A percentile compares a stretch with the other conserved stretches of the same genome.
These are phyloP conservation scores for Piprites chloris DNA, from an alignment of 2,113 vertebrate genomes.

Conservation along the genomic window DNA sequence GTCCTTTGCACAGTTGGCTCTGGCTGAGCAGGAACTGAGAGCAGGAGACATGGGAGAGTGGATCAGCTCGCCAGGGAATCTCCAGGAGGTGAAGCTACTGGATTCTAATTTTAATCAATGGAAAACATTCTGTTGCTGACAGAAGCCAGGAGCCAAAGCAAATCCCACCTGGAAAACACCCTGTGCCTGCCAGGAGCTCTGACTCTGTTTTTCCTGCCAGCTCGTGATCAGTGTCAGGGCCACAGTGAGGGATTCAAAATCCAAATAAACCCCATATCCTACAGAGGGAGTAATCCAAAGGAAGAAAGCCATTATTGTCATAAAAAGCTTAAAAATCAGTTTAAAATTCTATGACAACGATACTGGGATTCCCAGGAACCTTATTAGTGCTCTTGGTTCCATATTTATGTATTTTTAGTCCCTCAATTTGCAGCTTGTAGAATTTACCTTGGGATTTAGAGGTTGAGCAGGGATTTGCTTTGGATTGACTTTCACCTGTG, in stretches of 20 bases:
- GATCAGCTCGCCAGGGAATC: too few species aligned
- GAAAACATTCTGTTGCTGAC: too few species aligned
- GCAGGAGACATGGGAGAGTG: too few species aligned
- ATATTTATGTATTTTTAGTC: too few species aligned
- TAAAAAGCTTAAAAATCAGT: background rate
- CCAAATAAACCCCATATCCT: background rate
- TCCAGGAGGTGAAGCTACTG: too few species aligned
- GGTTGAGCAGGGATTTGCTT: background rate
- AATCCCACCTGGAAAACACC: background rate
- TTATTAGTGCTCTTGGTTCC: too few species aligned
- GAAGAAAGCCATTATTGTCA: background rate
- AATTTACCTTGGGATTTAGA: background rate
- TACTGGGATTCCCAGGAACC: background rate
- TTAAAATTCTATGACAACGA: background rate
- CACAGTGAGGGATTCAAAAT: background rate
- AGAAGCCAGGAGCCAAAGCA: too few species aligned
- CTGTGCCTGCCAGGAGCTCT: fast-evolving
- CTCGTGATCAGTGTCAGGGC: background rate
- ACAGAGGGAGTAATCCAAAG: background rate
- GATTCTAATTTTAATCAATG: too few species aligned
- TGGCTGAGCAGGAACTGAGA: too few species aligned
- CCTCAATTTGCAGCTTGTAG: background rate
- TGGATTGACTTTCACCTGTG: background rate
- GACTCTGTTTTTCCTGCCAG: background rate
- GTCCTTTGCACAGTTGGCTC: too few species aligned